phyloP scores from a whole-genome alignment of 2,888 invertebrate genomes.

The Euspilapteryx auroguttella region DNA sequence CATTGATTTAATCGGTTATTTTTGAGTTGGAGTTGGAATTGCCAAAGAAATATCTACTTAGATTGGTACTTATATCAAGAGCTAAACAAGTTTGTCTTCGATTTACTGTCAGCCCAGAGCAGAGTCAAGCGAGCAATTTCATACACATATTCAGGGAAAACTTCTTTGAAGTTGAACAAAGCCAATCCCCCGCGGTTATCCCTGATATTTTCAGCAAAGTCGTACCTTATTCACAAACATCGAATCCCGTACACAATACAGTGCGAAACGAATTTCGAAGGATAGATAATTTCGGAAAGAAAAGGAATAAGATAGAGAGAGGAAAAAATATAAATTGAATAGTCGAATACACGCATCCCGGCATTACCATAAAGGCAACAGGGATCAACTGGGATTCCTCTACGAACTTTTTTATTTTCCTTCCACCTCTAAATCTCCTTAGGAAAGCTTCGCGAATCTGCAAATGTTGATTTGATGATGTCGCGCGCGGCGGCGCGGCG shows the following conservation, averaged over 20 bases:
- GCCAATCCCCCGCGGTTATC: slow-evolving; percentile 55
- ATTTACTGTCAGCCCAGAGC: slow-evolving; percentile 14
- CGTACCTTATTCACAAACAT: slow-evolving; percentile 58
- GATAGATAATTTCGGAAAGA: slow-evolving; percentile 56
- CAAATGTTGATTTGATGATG: slow-evolving; percentile 64
- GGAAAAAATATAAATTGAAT: slow-evolving; percentile 61
- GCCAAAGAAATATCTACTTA: too few relatives aligned
- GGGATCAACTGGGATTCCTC: slow-evolving; percentile 58
- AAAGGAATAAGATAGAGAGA: slow-evolving; percentile 54
- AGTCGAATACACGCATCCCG: slow-evolving; percentile 60
- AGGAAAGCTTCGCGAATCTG: slow-evolving; percentile 60
- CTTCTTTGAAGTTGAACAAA: slow-evolving; percentile 59
- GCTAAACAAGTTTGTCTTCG: slow-evolving; percentile 10
- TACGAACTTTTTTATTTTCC: slow-evolving; percentile 62
- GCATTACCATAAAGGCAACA: slow-evolving; percentile 60
- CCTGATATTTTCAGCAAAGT: slow-evolving; percentile 50
- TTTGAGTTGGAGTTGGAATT: too few relatives aligned
- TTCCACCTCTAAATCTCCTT: slow-evolving; percentile 59
- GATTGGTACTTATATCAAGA: slow-evolving; percentile 1
- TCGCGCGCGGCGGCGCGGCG: slow-evolving; percentile 11
- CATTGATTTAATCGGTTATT: too few relatives aligned
- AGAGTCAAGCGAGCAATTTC: slow-evolving; percentile 32
- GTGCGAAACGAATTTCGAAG: slow-evolving; percentile 60
- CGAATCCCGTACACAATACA: slow-evolving; percentile 55
- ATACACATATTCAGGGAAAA: slow-evolving; percentile 49